A percentile compares a stretch with the other conserved stretches of the same genome.
Evolutionary conservation across 2,888 invertebrate species (phyloP).

Genomic region (Zootermopsis nevadensis): DNA sequence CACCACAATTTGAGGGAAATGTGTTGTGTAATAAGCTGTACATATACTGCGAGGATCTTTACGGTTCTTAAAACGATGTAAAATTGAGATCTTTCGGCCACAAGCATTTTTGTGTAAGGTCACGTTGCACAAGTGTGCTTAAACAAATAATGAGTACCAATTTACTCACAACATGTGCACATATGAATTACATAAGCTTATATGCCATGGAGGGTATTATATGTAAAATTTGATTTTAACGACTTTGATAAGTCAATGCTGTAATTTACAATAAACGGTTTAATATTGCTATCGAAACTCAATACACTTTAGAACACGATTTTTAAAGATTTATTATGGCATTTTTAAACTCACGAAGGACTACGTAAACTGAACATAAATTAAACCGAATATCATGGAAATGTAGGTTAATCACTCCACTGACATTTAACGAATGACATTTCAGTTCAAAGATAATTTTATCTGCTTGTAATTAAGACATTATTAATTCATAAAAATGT

Average conservation of each 20-base stretch:
- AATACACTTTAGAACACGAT: conserved; percentile 36
- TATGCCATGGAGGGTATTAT: conserved; percentile 11
- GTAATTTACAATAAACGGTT: conserved; percentile 15
- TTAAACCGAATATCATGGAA: no score
- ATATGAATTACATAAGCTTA: neutral
- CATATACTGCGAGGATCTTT: neutral
- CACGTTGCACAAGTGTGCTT: neutral
- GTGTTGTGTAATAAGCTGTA: no score
- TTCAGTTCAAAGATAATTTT: no score
- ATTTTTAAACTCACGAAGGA: neutral
- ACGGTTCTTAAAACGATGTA: neutral
- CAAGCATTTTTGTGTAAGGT: neutral
- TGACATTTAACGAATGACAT: no score
- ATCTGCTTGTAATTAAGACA: no score
- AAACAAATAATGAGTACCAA: conserved; percentile 34
- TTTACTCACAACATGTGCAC: conserved; percentile 13
- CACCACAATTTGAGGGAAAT: neutral
- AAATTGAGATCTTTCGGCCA: neutral
- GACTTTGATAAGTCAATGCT: conserved; percentile 22
- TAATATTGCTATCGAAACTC: conserved; percentile 20
- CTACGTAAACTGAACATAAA: no score
- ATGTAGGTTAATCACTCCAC: no score
- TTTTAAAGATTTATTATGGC: neutral
- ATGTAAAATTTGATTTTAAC: conserved; percentile 41
- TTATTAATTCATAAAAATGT: no score